A percentile compares a stretch with the other conserved stretches of the same genome.
These are phyloP conservation scores for Malurus leucopterus DNA, from an alignment of 2,797 vertebrate genomes.

Conservation along the genomic window DNA sequence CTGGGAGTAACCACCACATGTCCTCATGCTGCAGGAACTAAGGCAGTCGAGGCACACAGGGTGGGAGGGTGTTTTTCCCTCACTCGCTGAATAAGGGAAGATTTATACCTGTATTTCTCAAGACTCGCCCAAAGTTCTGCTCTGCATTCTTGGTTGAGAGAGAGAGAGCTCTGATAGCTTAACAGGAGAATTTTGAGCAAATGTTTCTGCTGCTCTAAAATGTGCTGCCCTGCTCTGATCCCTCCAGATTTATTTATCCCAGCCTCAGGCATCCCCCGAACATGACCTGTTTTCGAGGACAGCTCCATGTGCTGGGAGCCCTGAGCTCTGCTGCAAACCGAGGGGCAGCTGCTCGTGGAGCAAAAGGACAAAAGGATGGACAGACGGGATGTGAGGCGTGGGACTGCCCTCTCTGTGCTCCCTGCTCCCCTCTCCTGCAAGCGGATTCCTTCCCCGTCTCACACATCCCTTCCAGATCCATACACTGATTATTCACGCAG, in stretches of 20 bases:
- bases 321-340: not conserved
- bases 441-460: not conserved
- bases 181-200: not conserved
- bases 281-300: conserved; percentile 14
- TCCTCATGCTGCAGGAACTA: not conserved
- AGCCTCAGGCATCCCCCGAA: not conserved
- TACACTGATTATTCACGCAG: not conserved
- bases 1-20: not conserved
- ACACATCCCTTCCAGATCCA: not conserved
- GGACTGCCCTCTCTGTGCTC: not conserved
- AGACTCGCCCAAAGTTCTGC: not conserved
- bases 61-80: not conserved
- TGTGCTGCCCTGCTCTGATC: not conserved
- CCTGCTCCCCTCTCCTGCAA: not conserved
- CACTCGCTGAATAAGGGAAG: not conserved
- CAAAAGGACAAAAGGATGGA: not conserved
- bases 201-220: not conserved
- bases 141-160: not conserved
- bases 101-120: conserved; percentile 36
- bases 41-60: not conserved
- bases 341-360: not conserved
- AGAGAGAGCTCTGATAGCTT: not conserved
- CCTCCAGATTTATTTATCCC: not conserved
- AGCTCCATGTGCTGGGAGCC: not conserved
- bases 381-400: not conserved